These are phyloP conservation scores for Thecophora atra DNA, from an alignment of 2,888 invertebrate species.

Conservation along the genomic window DNA sequence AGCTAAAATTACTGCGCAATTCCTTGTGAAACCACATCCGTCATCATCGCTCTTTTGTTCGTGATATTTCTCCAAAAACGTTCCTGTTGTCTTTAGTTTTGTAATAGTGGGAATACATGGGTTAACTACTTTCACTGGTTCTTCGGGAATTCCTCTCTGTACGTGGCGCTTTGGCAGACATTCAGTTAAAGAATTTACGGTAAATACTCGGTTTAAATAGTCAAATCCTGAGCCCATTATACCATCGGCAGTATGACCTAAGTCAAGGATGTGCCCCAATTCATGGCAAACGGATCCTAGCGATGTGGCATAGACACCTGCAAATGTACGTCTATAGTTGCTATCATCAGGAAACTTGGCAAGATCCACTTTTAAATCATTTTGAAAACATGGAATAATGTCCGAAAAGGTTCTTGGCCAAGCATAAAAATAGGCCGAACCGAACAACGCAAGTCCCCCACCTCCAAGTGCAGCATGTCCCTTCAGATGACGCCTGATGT, in stretches of 20 bases:
- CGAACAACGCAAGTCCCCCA: constrained; percentile 90
- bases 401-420: constrained; percentile 83
- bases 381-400: constrained; percentile 68
- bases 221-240: constrained; percentile 94
- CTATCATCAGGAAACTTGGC: constrained; percentile 87
- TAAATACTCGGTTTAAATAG: constrained; percentile 81
- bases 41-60: constrained; percentile 61
- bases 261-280: constrained; percentile 87
- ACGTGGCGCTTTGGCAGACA: constrained; percentile 61
- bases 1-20: constrained; percentile 60
- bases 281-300: constrained; percentile 93
- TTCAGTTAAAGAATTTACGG: constrained; percentile 69
- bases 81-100: constrained; percentile 52
- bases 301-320: constrained; percentile 89
- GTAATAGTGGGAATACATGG: constrained; percentile 55
- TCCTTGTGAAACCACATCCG: constrained; percentile 61
- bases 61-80: constrained; percentile 61
- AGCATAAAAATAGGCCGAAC: constrained; percentile 88
- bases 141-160: constrained; percentile 1
- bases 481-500: constrained; percentile 75
- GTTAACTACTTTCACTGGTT: not conserved
- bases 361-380: constrained; percentile 74
- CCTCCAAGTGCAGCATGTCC: constrained; percentile 92
- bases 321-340: constrained; percentile 85
- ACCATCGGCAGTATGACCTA: constrained; percentile 89